Base-by-base conservation (phyloP, 1,140 invertebrate species). In the Amyelois transitella region DNA sequence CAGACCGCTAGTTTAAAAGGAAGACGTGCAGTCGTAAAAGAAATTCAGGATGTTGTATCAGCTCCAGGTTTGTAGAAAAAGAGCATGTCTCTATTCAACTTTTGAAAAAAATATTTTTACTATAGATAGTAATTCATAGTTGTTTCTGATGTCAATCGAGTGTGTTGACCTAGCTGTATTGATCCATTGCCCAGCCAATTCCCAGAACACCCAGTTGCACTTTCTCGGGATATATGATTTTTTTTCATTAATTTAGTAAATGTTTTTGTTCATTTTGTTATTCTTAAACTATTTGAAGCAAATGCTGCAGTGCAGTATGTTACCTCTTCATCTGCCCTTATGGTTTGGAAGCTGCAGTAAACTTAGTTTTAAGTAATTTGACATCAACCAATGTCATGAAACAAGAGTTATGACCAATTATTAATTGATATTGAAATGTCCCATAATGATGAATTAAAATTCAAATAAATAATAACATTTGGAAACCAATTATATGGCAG, bases 1-100 rank as follows among this genome's bases (percentile, higher is more conserved):
- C 92, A 95, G 78, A 93, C 93, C 65, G 91, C 94, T 43, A 94
- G 94, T 79, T 90, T 93, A 58, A 94, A 93, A 65, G 93, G 94
- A 66, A 91, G 95, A 66, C 91, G 91, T 63, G 79, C 91, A 72
- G 88, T 95, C 61, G 86, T 96, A 63, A 77, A 93, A 68, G 92
- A 94, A 90, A 92, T 96, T 68, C 90, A 91, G 72, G 88, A 90
- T 71, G 91, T 94, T 81, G 90, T 96, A 69, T 89, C 91, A 77
- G 92, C 93, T 81, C 91, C 92, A 88, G 94, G 95, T 96, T 87
- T 89, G 79, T 88, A 10, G 38, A 2, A n/a, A n/a, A n/a, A n/a
- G n/a, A n/a, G n/a, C n/a, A n/a, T n/a, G n/a, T n/a, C n/a, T n/a
- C n/a, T n/a, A n/a, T n/a, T n/a, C n/a, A n/a, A n/a, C n/a, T n/a